These are phyloP conservation scores for Valencia hispanica DNA, from an alignment of 2,797 vertebrate genomes.

Conservation along the genomic window DNA sequence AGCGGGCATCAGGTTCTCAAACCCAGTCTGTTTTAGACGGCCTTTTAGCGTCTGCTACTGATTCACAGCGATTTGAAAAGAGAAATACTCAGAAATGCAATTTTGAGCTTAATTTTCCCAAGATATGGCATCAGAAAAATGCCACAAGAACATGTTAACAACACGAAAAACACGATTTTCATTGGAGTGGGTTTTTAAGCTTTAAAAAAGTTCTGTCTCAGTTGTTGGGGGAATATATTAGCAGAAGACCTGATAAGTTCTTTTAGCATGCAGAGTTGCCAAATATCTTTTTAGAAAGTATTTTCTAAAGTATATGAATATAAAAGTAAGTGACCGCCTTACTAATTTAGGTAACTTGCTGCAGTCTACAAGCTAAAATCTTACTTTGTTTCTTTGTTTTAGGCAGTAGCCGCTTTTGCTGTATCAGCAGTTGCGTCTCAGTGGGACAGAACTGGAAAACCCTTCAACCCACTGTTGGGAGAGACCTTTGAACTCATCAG, in stretches of 20 bases:
- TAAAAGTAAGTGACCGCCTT: neutral
- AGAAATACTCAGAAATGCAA: no score
- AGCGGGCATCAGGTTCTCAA: no score
- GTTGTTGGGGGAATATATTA: neutral
- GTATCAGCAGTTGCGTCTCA: slow-evolving; percentile 97
- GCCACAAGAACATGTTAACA: no score
- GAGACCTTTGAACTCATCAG: slow-evolving; percentile 94
- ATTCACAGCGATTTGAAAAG: no score
- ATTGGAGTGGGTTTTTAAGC: no score
- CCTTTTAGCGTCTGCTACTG: no score
- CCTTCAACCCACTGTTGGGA: slow-evolving; percentile 96
- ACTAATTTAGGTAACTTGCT: neutral
- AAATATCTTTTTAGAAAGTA: neutral
- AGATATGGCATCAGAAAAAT: no score
- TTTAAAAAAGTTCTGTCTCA: neutral
- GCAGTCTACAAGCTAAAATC: neutral
- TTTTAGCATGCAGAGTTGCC: neutral
- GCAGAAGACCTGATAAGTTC: neutral
- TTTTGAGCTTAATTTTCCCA: no score
- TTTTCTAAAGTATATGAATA: neutral
- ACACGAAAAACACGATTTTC: no score
- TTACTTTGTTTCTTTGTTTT: slow-evolving; percentile 13
- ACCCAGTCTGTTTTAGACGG: no score
- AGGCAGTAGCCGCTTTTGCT: slow-evolving; percentile 96
- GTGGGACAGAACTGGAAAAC: slow-evolving; percentile 98